phyloP scores from a whole-genome alignment of 1,140 invertebrate genomes.

The Chironomus tepperi region DNA sequence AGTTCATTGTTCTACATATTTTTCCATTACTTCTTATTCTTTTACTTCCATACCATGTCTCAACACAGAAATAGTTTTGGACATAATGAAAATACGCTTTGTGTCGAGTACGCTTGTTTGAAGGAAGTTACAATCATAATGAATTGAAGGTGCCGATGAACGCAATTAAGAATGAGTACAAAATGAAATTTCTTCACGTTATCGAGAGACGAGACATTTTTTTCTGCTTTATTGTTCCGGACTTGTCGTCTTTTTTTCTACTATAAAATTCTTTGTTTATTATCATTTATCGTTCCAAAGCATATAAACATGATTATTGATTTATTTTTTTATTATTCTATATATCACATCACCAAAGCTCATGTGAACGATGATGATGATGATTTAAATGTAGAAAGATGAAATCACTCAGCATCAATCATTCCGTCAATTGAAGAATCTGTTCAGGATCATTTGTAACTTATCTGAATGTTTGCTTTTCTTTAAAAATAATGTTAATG shows the following conservation, averaged over 20 bases:
- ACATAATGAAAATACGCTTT: background rate
- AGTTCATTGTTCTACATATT: slow-evolving; percentile 6
- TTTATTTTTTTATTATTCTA: too few species aligned
- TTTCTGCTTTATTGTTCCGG: background rate
- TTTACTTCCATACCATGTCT: background rate
- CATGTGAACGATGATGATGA: too few species aligned
- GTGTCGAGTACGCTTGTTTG: background rate
- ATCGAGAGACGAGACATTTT: background rate
- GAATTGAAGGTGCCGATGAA: background rate
- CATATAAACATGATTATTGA: too few species aligned
- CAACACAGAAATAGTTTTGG: too few species aligned
- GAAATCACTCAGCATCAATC: too few species aligned
- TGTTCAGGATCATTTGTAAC: background rate
- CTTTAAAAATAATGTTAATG: too few species aligned
- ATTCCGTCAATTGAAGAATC: background rate
- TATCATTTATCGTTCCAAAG: too few species aligned
- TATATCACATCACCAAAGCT: too few species aligned
- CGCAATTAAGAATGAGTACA: background rate
- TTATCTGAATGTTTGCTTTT: background rate
- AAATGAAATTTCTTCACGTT: background rate
- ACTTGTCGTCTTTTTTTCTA: too few species aligned
- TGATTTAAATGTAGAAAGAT: too few species aligned
- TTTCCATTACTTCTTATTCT: background rate
- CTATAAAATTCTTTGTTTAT: too few species aligned
- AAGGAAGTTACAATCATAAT: background rate